phyloP scores from a whole-genome alignment of 2,797 vertebrate genomes.

The Spea hammondii region DNA sequence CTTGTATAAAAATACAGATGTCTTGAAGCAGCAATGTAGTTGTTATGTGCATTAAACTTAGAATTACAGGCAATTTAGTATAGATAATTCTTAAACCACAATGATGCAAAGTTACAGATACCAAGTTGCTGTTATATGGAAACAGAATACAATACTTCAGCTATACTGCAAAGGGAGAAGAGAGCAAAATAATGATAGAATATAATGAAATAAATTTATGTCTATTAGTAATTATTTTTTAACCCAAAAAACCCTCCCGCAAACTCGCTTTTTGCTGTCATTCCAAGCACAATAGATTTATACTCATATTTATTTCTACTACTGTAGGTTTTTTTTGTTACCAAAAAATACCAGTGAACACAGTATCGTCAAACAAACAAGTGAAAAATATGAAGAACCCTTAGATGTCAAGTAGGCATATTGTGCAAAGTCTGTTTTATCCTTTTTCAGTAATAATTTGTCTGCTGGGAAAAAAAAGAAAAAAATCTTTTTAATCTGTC shows the following conservation, averaged over 20 bases:
- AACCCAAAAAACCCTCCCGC: too few relatives aligned
- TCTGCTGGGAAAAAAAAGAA: slow-evolving; percentile 12
- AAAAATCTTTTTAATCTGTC: slow-evolving; percentile 3
- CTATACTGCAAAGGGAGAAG: neutral
- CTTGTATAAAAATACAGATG: neutral
- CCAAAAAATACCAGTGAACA: slow-evolving; percentile 32
- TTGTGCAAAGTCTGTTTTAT: slow-evolving; percentile 23
- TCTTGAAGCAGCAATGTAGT: neutral
- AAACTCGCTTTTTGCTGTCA: too few relatives aligned
- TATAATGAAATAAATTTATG: too few relatives aligned
- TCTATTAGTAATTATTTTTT: too few relatives aligned
- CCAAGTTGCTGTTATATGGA: neutral
- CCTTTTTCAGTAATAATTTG: slow-evolving; percentile 24
- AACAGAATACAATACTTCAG: neutral
- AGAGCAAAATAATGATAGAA: neutral
- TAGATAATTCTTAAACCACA: neutral
- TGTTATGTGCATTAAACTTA: neutral
- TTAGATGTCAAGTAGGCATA: slow-evolving; percentile 30
- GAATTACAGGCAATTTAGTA: neutral
- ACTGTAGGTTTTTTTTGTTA: neutral
- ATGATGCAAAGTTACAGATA: neutral
- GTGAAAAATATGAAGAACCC: slow-evolving; percentile 20
- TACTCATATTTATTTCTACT: slow-evolving; percentile 3
- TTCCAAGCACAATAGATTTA: neutral
- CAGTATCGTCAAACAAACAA: slow-evolving; percentile 24